Evolutionary conservation across 2,113 vertebrate genomes (phyloP).

Genomic region (Neogobius melanostomus): DNA sequence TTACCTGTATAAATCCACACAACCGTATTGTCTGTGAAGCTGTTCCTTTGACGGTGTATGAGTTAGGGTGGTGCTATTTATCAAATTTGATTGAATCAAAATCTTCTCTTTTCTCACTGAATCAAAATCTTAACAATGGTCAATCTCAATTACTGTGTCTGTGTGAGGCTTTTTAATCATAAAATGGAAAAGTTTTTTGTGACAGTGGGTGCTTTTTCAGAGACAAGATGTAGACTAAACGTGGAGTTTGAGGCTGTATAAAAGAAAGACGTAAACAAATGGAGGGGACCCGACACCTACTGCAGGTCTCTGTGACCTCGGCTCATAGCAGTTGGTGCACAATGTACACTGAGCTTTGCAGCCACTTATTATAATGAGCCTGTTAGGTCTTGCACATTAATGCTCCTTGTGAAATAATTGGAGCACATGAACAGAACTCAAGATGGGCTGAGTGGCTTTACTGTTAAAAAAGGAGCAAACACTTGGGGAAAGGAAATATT

Average conservation of each 20-base stretch:
- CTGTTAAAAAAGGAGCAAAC: constrained; percentile 35
- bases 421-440: constrained; percentile 43
- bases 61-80: too few species aligned
- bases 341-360: constrained; percentile 48
- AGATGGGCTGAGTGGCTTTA: constrained; percentile 40
- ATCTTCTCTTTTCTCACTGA: background rate
- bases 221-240: constrained; percentile 19
- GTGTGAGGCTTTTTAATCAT: too few species aligned
- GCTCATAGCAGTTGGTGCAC: constrained; percentile 36
- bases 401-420: constrained; percentile 60
- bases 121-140: background rate
- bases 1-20: constrained; percentile 40
- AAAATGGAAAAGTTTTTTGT: too few species aligned
- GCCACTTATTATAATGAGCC: constrained; percentile 74
- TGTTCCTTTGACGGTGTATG: too few species aligned
- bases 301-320: constrained; percentile 53
- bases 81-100: background rate
- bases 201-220: too few species aligned
- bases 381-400: constrained; percentile 66
- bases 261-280: constrained; percentile 39
- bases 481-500: constrained; percentile 31
- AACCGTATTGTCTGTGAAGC: constrained; percentile 3
- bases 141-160: background rate
- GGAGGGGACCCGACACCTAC: constrained; percentile 32
- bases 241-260: constrained; percentile 22